Conservation (phyloP, 2,797 vertebrate species). For the Myotis myotis region DNA sequence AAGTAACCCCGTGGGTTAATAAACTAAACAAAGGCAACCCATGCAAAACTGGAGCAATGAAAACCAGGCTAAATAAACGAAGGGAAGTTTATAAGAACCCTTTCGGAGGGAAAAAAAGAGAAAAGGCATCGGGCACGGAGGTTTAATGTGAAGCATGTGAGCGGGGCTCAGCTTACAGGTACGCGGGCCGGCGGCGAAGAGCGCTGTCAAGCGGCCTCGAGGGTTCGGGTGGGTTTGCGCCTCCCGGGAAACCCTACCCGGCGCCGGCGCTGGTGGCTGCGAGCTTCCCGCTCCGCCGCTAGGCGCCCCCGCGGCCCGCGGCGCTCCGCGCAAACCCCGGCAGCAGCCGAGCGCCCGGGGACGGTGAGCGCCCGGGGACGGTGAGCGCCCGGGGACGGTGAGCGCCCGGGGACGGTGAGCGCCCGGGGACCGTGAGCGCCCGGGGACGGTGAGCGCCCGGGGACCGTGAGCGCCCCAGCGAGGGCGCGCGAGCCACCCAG, state of each 20-base stretch:
- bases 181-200: slow-evolving; percentile 50
- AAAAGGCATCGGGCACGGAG: slow-evolving; percentile 87
- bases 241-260: slow-evolving; percentile 46
- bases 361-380: not conserved
- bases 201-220: slow-evolving; percentile 45
- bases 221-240: slow-evolving; percentile 51
- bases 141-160: slow-evolving; percentile 96
- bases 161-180: slow-evolving; percentile 85
- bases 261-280: not conserved
- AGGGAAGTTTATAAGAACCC: slow-evolving; percentile 96
- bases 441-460: not conserved
- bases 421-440: not conserved
- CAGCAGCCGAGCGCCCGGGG: not conserved
- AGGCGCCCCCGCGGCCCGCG: not conserved
- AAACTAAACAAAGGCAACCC: slow-evolving; percentile 99
- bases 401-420: not conserved
- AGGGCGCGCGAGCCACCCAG: not conserved
- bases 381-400: not conserved
- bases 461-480: not conserved
- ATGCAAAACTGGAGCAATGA: slow-evolving; percentile 97
- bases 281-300: not conserved
- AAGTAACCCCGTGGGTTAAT: slow-evolving; percentile 98
- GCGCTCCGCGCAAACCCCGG: not conserved
- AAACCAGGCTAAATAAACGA: slow-evolving; percentile 98
- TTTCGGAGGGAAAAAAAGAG: slow-evolving; percentile 84